Evolutionary conservation across 2,113 vertebrate genomes (phyloP).

Genomic region (Acrocephalus arundinaceus): DNA sequence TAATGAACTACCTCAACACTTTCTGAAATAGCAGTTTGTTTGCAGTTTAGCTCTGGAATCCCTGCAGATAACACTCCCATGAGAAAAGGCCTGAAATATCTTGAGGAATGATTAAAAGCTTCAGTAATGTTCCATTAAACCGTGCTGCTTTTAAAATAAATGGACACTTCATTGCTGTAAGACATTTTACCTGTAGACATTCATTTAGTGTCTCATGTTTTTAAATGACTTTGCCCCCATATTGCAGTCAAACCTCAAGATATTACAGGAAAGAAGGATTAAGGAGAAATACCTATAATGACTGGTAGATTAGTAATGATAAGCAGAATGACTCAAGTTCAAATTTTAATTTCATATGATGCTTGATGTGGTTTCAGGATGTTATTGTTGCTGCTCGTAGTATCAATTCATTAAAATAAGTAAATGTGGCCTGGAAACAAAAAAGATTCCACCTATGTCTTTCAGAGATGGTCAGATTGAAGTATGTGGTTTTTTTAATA

Average conservation of each 20-base stretch:
- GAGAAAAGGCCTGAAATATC: conserved; percentile 59
- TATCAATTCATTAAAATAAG: conserved; percentile 62
- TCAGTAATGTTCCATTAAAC: conserved; percentile 75
- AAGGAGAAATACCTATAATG: conserved; percentile 50
- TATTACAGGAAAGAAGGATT: conserved; percentile 53
- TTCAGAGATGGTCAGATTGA: conserved; percentile 35
- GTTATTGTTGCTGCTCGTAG: background rate
- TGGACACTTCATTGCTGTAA: conserved; percentile 60
- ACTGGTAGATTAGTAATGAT: conserved; percentile 19
- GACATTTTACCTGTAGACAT: conserved; percentile 53
- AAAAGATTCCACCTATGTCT: conserved; percentile 20
- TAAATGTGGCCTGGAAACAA: conserved; percentile 30
- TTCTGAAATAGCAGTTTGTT: conserved; percentile 47
- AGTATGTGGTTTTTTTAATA: conserved; percentile 31
- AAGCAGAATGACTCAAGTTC: conserved; percentile 10
- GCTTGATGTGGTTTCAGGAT: conserved; percentile 23
- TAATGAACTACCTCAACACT: conserved; percentile 11
- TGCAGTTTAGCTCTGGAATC: conserved; percentile 44
- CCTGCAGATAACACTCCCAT: conserved; percentile 32
- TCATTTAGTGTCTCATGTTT: conserved; percentile 26
- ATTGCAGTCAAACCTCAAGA: conserved; percentile 17
- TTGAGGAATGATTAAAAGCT: conserved; percentile 73
- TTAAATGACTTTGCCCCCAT: conserved; percentile 41
- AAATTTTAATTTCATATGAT: conserved; percentile 26
- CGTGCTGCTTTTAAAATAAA: conserved; percentile 65